Evolutionary conservation across 2,113 vertebrate genomes (phyloP).

Genomic region (Thymallus thymallus): DNA sequence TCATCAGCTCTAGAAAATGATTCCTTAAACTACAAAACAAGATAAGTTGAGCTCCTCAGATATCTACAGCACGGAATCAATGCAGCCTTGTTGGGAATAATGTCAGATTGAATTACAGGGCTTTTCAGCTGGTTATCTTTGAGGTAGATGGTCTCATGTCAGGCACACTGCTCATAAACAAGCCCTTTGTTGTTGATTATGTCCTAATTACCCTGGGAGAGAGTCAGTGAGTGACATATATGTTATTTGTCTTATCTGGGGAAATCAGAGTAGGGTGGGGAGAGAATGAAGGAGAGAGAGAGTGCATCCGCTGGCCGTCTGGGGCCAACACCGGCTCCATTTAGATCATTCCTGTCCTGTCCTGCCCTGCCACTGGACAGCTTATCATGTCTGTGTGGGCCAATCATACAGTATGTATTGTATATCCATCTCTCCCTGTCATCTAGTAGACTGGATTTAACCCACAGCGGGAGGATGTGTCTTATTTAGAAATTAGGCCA

Average conservation of each 20-base stretch:
- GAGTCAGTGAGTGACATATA: conserved; percentile 76
- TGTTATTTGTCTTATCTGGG: conserved; percentile 79
- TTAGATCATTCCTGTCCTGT: conserved; percentile 29
- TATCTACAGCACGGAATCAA: conserved; percentile 56
- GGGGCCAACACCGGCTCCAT: conserved; percentile 29
- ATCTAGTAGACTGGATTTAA: not conserved
- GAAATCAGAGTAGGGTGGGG: conserved; percentile 73
- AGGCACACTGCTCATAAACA: conserved; percentile 72
- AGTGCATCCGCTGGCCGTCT: conserved; percentile 31
- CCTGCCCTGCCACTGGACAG: conserved; percentile 8
- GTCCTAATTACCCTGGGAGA: conserved; percentile 71
- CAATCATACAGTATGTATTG: conserved; percentile 28
- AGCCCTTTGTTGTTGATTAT: conserved; percentile 74
- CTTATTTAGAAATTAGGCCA: conserved; percentile 8
- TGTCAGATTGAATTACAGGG: conserved; percentile 66
- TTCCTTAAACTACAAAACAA: conserved; percentile 37
- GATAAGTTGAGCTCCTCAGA: conserved; percentile 56
- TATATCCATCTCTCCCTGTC: conserved; percentile 11
- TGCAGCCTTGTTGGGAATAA: conserved; percentile 62
- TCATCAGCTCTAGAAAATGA: conserved; percentile 34
- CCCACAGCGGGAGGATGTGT: conserved; percentile 10
- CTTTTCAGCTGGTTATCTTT: conserved; percentile 70
- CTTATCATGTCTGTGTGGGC: conserved; percentile 24
- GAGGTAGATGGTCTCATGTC: conserved; percentile 67
- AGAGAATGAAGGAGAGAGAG: conserved; percentile 34